A percentile compares a stretch with the other conserved stretches of the same genome.
phyloP scores from a whole-genome alignment of 2,113 vertebrate genomes.

The Dicaeum eximium region DNA sequence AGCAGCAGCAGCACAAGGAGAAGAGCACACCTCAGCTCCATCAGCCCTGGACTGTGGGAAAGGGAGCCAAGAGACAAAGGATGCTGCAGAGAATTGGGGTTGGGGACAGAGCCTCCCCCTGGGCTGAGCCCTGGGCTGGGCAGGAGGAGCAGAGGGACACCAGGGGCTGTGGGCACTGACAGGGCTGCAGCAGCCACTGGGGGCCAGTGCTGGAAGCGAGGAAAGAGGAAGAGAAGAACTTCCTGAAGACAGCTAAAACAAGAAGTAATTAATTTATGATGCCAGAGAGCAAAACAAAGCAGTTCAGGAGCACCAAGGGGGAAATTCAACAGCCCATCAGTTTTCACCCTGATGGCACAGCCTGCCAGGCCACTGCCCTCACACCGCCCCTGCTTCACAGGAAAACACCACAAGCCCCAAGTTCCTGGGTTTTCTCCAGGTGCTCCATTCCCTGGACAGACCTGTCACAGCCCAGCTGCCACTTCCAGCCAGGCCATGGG shows the following conservation, averaged over 20 bases:
- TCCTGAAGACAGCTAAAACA: neutral
- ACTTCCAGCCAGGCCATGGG: no score
- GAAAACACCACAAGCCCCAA: neutral
- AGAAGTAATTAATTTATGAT: neutral
- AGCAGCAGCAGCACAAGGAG: neutral
- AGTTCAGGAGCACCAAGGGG: neutral
- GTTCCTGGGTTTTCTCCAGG: neutral
- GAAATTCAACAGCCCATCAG: no score
- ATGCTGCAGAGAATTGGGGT: neutral
- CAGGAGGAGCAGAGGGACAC: neutral
- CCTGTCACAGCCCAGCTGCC: rapidly evolving
- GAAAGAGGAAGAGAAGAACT: neutral
- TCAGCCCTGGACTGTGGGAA: neutral
- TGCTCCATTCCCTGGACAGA: neutral
- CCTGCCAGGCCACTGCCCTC: neutral
- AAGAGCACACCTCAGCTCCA: neutral
- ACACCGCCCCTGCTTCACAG: neutral
- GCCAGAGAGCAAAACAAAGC: neutral
- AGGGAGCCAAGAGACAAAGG: neutral
- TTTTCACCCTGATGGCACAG: neutral
- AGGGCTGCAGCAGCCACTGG: neutral
- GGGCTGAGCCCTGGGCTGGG: rapidly evolving
- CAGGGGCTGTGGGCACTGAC: neutral
- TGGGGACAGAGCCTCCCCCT: neutral
- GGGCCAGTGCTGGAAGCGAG: neutral